These are phyloP conservation scores for Hybognathus amarus DNA, from an alignment of 2,797 vertebrate genomes.

Conservation along the genomic window DNA sequence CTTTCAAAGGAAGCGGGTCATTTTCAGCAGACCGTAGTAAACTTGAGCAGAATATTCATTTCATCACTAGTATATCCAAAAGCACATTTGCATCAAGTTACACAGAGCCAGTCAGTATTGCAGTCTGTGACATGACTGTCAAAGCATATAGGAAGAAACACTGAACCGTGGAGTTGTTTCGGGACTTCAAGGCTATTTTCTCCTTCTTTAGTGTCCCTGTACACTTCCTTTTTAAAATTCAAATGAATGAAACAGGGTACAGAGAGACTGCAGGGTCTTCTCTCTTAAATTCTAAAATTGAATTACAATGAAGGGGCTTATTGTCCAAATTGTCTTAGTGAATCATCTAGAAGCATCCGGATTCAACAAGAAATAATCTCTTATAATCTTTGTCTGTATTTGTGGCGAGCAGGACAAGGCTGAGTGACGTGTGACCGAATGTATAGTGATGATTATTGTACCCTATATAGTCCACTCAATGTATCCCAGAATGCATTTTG, in stretches of 20 bases:
- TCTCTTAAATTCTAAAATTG: constrained; percentile 31
- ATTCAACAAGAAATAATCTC: constrained; percentile 34
- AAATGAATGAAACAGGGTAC: constrained; percentile 34
- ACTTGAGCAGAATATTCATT: constrained; percentile 52
- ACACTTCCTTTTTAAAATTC: constrained; percentile 1
- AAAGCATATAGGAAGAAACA: constrained; percentile 7
- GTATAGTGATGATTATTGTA: too few species aligned
- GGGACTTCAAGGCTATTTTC: constrained; percentile 1
- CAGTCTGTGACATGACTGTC: constrained; percentile 26
- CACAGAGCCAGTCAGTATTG: constrained; percentile 40
- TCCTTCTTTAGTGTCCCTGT: constrained; percentile 3
- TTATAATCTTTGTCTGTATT: background rate
- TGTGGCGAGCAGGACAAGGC: too few species aligned
- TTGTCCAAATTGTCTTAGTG: constrained; percentile 46
- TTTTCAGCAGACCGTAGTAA: constrained; percentile 51
- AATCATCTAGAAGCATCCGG: constrained; percentile 1
- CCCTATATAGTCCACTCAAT: too few species aligned
- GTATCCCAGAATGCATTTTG: too few species aligned
- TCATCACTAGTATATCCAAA: constrained; percentile 30
- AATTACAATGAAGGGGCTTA: constrained; percentile 43
- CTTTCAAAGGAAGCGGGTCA: constrained; percentile 54
- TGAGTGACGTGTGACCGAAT: too few species aligned
- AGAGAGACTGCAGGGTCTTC: constrained; percentile 10
- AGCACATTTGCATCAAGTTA: constrained; percentile 35
- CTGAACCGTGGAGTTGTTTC: constrained; percentile 10